Evolutionary conservation across 2,797 vertebrate genomes (phyloP).

Genomic region (Erethizon dorsatum): DNA sequence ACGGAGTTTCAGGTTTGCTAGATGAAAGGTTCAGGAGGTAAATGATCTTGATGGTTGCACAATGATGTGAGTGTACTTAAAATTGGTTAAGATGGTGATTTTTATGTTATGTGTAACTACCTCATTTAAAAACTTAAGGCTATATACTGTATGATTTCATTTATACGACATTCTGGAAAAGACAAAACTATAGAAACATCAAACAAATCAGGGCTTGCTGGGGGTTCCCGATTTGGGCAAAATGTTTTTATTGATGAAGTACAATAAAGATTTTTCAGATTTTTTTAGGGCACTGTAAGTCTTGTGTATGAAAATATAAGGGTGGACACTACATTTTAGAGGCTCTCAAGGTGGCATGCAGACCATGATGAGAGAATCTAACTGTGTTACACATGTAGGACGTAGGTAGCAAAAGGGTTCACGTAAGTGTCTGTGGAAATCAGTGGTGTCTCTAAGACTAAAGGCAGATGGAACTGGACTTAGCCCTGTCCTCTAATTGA

Average conservation of each 20-base stretch:
- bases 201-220: background rate
- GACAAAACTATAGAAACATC: background rate
- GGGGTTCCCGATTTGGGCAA: background rate
- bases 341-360: background rate
- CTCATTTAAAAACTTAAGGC: background rate
- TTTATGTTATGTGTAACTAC: background rate
- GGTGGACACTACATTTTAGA: background rate
- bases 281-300: background rate
- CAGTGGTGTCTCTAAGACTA: background rate
- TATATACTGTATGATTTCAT: background rate
- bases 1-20: background rate
- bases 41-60: background rate
- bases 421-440: background rate
- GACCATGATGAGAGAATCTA: background rate
- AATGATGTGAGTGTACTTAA: background rate
- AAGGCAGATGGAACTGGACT: background rate
- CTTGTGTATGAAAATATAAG: background rate
- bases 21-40: background rate
- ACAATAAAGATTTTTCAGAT: background rate
- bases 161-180: background rate
- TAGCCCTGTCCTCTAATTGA: too few species aligned
- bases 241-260: background rate
- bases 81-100: background rate
- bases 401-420: background rate
- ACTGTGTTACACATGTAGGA: background rate